These are phyloP conservation scores for Phanerotoma sp. DNA, from an alignment of 2,888 invertebrate species.

Conservation along the genomic window DNA sequence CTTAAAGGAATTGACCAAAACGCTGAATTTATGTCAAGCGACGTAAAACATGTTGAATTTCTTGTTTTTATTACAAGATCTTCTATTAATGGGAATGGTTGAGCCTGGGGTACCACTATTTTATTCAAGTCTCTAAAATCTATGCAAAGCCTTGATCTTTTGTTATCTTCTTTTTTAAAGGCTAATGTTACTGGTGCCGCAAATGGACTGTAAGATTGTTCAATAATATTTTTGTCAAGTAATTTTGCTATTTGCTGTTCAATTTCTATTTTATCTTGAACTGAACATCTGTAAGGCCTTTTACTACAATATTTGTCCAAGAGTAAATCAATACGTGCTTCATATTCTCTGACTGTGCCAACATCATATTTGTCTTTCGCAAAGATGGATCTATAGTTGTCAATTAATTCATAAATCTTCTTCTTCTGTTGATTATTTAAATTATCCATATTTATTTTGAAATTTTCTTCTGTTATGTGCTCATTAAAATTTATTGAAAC, in stretches of 20 bases:
- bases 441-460: slow-evolving; percentile 16
- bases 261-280: slow-evolving; percentile 23
- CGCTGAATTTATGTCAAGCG: too few relatives aligned
- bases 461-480: slow-evolving; percentile 15
- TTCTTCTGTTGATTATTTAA: slow-evolving; percentile 14
- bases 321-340: slow-evolving; percentile 24
- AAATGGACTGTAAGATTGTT: slow-evolving; percentile 24
- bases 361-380: slow-evolving; percentile 35
- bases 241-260: slow-evolving; percentile 26
- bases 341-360: slow-evolving; percentile 19
- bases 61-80: too few relatives aligned
- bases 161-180: slow-evolving; percentile 25
- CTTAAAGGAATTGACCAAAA: too few relatives aligned
- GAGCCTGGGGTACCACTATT: slow-evolving; percentile 24
- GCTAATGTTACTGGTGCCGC: slow-evolving; percentile 19
- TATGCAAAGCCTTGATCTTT: slow-evolving; percentile 25
- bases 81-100: slow-evolving; percentile 28
- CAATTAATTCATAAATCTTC: slow-evolving; percentile 29
- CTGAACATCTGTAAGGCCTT: slow-evolving; percentile 16
- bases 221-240: slow-evolving; percentile 26
- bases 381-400: slow-evolving; percentile 34
- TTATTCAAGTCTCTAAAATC: slow-evolving; percentile 29
- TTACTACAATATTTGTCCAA: slow-evolving; percentile 18
- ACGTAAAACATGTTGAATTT: too few relatives aligned
- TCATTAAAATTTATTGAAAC: slow-evolving; percentile 11